Conservation (phyloP, 2,113 vertebrate species). For the Brienomyrus longianalis region DNA sequence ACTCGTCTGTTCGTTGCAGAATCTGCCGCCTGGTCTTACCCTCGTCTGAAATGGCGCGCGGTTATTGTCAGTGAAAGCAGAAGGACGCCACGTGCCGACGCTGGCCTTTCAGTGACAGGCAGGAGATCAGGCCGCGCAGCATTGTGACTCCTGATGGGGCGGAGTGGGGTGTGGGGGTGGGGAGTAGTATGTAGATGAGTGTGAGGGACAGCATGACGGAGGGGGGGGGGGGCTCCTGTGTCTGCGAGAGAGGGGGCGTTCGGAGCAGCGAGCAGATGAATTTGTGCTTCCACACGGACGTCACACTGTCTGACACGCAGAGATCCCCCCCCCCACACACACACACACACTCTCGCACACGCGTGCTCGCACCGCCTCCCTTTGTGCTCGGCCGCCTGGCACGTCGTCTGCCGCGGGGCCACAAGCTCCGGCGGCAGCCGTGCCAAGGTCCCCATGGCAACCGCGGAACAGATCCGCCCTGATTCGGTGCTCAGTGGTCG, state of each 20-base stretch:
- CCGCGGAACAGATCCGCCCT: conserved; percentile 85
- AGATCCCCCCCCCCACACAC: conserved; percentile 41
- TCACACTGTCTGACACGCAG: conserved; percentile 3
- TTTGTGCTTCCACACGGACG: neutral
- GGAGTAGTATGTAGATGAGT: neutral
- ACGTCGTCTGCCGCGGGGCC: conserved; percentile 56
- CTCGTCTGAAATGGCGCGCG: neutral
- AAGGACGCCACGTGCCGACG: neutral
- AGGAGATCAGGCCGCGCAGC: neutral
- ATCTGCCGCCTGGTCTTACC: neutral
- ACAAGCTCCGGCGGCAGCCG: conserved; percentile 70
- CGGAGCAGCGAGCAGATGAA: neutral
- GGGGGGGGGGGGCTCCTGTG: neutral
- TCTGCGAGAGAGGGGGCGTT: neutral
- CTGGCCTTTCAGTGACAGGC: neutral
- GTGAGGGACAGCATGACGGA: neutral
- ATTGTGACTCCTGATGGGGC: neutral
- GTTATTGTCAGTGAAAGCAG: neutral
- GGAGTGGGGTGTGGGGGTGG: too few relatives aligned
- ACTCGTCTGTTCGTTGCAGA: neutral
- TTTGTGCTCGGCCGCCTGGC: conserved; percentile 30
- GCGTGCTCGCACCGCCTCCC: conserved; percentile 25
- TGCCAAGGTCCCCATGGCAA: conserved; percentile 90
- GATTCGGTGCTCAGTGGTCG: conserved; percentile 80
- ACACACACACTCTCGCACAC: conserved; percentile 32